Percentiles rank a stretch among this genome's conserved stretches.
Conservation (phyloP, 2,888 invertebrate species). For the Podabrus alpinus region DNA sequence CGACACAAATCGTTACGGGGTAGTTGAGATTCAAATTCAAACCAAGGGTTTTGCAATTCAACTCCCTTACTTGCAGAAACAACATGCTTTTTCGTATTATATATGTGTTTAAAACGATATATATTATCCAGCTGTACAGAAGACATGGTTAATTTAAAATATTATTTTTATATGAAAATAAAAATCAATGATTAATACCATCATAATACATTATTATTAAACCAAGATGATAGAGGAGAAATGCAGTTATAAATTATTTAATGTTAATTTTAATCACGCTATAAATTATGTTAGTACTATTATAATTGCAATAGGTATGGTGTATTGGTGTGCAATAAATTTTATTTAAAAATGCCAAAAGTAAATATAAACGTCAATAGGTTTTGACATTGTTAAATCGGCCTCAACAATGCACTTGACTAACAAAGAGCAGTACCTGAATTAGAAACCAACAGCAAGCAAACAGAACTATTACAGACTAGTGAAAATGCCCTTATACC, state of each 20-base stretch:
- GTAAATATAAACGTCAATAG: slow-evolving; percentile 41
- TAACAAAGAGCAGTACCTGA: slow-evolving; percentile 38
- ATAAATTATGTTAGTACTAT: slow-evolving; percentile 21
- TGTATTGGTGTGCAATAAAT: slow-evolving; percentile 31
- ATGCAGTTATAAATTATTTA: slow-evolving; percentile 11
- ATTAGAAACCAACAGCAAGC: slow-evolving; percentile 26
- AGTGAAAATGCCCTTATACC: slow-evolving; percentile 23
- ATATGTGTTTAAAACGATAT: too few species aligned
- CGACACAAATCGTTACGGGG: too few species aligned
- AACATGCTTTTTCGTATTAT: too few species aligned
- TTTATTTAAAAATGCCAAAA: slow-evolving; percentile 34
- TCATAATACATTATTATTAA: background rate
- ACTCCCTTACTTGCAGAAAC: too few species aligned
- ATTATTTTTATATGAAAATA: background rate
- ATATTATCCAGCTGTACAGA: background rate
- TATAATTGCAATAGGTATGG: background rate
- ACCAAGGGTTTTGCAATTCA: too few species aligned
- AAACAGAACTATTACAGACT: slow-evolving; percentile 21
- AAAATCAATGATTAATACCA: background rate
- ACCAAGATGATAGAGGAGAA: background rate
- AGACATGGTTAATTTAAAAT: background rate
- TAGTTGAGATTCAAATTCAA: too few species aligned
- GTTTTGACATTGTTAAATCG: slow-evolving; percentile 41
- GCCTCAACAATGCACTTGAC: slow-evolving; percentile 40
- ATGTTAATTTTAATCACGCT: slow-evolving; percentile 24